Percentiles rank a stretch among this genome's conserved stretches.
Evolutionary conservation across 2,113 vertebrate species (phyloP).

Genomic region (Chiloscyllium plagiosum): DNA sequence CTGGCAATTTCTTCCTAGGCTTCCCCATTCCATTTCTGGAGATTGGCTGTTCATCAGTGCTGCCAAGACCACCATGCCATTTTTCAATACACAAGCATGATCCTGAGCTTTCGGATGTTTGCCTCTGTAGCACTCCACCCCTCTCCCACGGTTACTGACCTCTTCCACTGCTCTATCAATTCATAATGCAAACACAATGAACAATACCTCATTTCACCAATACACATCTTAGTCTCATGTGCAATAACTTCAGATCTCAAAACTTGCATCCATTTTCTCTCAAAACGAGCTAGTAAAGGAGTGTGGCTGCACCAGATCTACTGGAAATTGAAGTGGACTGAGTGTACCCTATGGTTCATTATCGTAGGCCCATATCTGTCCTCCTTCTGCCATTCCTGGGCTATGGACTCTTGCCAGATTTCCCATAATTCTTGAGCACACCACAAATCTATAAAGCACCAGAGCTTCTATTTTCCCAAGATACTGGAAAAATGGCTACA

Average conservation of each 20-base stretch:
- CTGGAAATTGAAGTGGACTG: background rate
- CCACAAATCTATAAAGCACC: background rate
- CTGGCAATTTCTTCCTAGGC: background rate
- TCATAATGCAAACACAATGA: background rate
- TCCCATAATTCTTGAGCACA: background rate
- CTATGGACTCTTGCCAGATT: background rate
- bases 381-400: background rate
- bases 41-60: background rate
- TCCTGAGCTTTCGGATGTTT: background rate
- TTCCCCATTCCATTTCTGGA: background rate
- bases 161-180: background rate
- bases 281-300: background rate
- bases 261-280: background rate
- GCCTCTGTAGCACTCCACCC: background rate
- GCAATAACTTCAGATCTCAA: background rate
- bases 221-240: background rate
- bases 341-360: background rate
- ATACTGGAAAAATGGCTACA: background rate
- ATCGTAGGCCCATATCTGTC: background rate
- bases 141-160: background rate
- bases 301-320: background rate
- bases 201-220: background rate
- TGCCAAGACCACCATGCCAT: background rate
- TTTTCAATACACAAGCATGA: background rate
- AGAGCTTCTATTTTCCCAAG: background rate